Conservation (phyloP, 53 echinoderm and acorn worm genomes). For the Apostichopus leukothele region DNA sequence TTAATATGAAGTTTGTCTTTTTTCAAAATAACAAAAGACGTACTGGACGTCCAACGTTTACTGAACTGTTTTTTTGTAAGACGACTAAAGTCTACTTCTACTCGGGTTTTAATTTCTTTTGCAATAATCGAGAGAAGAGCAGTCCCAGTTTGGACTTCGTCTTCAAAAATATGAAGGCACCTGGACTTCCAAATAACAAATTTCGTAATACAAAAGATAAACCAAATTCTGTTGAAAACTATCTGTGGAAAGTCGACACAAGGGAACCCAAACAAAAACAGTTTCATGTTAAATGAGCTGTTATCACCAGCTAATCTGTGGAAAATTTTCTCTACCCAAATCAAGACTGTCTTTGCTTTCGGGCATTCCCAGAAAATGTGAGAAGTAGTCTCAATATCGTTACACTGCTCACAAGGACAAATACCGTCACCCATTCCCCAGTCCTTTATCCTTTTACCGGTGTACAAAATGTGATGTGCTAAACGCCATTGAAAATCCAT, state of each 20-base stretch:
- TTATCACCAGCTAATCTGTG: no score
- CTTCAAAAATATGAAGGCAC: conserved; percentile 11
- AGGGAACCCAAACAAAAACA: neutral
- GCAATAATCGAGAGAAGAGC: neutral
- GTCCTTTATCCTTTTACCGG: conserved; percentile 11
- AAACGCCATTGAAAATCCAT: conserved; percentile 32
- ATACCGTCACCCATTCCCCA: conserved; percentile 50
- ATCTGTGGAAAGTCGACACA: neutral
- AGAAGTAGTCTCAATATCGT: neutral
- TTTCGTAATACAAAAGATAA: conserved; percentile 1
- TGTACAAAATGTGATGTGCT: conserved; percentile 15
- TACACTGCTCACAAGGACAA: conserved; percentile 20
- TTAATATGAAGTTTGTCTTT: neutral
- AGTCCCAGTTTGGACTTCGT: neutral
- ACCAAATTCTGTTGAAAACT: neutral
- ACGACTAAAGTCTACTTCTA: neutral
- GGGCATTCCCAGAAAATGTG: conserved; percentile 36
- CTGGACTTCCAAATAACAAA: conserved; percentile 25
- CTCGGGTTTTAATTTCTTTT: neutral
- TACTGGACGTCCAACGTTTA: no score
- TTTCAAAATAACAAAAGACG: neutral
- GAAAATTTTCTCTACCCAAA: no score
- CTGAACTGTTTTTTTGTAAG: no score
- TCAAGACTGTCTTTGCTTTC: no score
- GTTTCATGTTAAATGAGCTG: no score